These are phyloP conservation scores for Thera britannica DNA, from an alignment of 2,888 invertebrate genomes.

Conservation along the genomic window DNA sequence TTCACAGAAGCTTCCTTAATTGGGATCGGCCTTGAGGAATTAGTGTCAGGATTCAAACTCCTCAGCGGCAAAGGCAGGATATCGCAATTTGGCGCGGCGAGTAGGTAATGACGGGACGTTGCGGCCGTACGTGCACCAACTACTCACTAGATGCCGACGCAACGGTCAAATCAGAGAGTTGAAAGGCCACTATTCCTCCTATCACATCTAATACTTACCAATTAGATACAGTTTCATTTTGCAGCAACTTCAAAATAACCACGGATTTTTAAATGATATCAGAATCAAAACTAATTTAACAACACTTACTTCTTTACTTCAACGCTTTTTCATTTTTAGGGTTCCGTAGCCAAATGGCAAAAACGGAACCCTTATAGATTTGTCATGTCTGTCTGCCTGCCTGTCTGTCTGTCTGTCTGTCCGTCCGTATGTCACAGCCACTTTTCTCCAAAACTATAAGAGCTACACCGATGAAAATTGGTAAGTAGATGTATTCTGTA, in stretches of 20 bases:
- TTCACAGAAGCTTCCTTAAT: slow-evolving; percentile 17
- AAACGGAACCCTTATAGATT: too few relatives aligned
- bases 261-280: neutral
- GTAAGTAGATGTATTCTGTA: too few relatives aligned
- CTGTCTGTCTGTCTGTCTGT: too few relatives aligned
- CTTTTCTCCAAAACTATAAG: too few relatives aligned
- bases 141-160: slow-evolving; percentile 47
- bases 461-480: too few relatives aligned
- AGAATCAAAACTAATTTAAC: neutral
- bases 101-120: slow-evolving; percentile 62
- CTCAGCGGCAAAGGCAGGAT: slow-evolving; percentile 53
- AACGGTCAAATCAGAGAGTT: slow-evolving; percentile 15
- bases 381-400: too few relatives aligned
- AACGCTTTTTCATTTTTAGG: too few relatives aligned
- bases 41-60: slow-evolving; percentile 19
- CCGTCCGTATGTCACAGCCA: too few relatives aligned
- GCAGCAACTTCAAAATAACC: too few relatives aligned
- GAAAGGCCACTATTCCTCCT: slow-evolving; percentile 6
- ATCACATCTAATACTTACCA: slow-evolving; percentile 2
- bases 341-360: too few relatives aligned
- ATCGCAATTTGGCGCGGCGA: slow-evolving; percentile 75
- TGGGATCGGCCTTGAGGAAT: slow-evolving; percentile 31
- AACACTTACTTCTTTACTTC: too few relatives aligned
- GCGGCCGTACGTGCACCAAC: slow-evolving; percentile 69
- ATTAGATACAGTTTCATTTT: neutral